Base-by-base conservation (phyloP, 2,797 vertebrate species). In the Gymnocypris eckloni region DNA sequence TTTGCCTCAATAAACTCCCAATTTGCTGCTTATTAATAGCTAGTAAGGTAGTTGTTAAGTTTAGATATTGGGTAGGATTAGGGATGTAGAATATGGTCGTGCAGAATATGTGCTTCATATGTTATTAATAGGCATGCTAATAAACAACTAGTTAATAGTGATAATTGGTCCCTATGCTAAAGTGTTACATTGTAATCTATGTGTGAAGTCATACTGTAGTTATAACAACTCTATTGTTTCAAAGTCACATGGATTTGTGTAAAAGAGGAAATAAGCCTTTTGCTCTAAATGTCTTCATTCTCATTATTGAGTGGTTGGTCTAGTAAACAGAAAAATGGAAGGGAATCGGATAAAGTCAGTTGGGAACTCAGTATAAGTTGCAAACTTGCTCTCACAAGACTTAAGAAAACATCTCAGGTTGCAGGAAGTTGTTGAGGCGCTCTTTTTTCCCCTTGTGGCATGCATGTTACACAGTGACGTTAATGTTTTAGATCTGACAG, bases 401-500 rank as follows among this genome's bases (percentile, higher is more conserved):
- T 71, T 81, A 37, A 79, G 41, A 80, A 61, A 84, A 77, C 82
- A 76, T 64, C 80, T 87, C 79, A 73, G 41, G 88, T 89, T 89
- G 69, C 86, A 89, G 86, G 83, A 89, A 87, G 80, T 83, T 59
- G 28, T 79, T 71, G 64, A 56, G 22, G 43, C 48, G 3, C n/a
- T 13, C 4, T 80, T 59, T 87, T 52, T 61, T 50, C 71, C 2
- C 18, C n/a, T 86, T 73, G 79, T 9, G 20, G 71, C 45, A 56
- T 43, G 79, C 73, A 70, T 28, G 61, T 20, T 84, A 39, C 28
- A 13, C 54, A 1, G 15, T 83, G 78, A 84, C 73, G 33, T 67
- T 28, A 8, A 22, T 45, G 6, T 22, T 33, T 71, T 22, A 70
- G 39, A 52, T 37, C 15, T 64, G 48, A 75, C 69, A 43, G 69